These are phyloP conservation scores for Cepaea hortensis DNA, from an alignment of 2,888 invertebrate species.

Conservation along the genomic window DNA sequence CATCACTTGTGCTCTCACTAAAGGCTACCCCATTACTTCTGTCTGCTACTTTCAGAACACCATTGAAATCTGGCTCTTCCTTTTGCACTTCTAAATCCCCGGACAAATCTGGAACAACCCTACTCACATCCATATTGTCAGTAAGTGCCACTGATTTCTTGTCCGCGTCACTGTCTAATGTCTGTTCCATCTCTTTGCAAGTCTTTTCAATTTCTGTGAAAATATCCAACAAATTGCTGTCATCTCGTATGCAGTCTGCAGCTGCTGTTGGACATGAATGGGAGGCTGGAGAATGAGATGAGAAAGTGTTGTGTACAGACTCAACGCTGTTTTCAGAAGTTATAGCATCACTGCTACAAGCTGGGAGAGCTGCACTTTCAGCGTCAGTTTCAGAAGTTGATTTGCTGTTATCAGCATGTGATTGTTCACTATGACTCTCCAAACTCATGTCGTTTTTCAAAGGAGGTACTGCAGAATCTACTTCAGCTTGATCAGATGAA, in stretches of 20 bases:
- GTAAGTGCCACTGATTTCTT: background rate
- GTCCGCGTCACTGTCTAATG: background rate
- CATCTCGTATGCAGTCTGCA: background rate
- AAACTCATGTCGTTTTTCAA: background rate
- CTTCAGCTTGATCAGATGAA: background rate
- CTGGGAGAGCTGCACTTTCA: background rate
- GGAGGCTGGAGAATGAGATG: background rate
- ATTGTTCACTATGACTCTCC: background rate
- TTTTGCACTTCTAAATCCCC: background rate
- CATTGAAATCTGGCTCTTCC: background rate
- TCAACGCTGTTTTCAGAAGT: background rate
- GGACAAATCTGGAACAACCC: background rate
- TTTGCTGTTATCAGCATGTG: background rate
- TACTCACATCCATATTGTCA: background rate
- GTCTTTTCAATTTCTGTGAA: slow-evolving; percentile 47
- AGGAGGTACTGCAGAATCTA: background rate
- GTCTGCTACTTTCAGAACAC: background rate
- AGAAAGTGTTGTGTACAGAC: background rate
- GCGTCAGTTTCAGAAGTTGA: background rate
- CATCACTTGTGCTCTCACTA: background rate
- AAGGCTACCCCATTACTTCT: background rate
- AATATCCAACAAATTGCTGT: slow-evolving; percentile 33
- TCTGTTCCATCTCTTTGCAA: slow-evolving; percentile 39
- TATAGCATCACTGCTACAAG: background rate
- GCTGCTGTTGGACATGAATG: background rate